Evolutionary conservation across 37 sponge, comb jelly and placozoan species (phyloP), one percentile per base, ranked within the genome.

Genomic region (Diacarnus erythraeanus): DNA sequence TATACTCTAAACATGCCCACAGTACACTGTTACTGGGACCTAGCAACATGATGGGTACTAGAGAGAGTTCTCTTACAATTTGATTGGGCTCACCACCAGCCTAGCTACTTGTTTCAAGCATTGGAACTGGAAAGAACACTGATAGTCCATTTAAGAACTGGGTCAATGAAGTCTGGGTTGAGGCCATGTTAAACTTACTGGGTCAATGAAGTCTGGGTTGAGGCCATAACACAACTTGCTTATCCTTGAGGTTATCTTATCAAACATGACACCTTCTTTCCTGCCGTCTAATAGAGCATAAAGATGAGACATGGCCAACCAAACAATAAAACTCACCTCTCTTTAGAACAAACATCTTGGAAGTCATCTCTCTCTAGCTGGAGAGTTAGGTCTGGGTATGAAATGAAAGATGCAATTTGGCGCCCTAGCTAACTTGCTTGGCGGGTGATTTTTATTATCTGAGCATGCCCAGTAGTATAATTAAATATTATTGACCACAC

Each of bases 171-270:
- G 51, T 47, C 12, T 47, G 10, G 51, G 10, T 15, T 15, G 25
- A 61, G 64, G 30, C 5, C 17, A n/a, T 33, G 9, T 0, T 4
- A 29, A 43, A 84, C 92, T 68, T 75, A 97, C 98, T 9, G 99
- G 95, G 15, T 98, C 99, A 0, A 98, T 86, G 71, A 89, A 91
- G 36, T 96, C 97, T 1, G 64, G 41, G 79, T 89, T 94, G 35
- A 98, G 88, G 10, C 91, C 90, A 79, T 98, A 98, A 77, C 97
- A 96, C 18, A 98, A 91, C 79, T 98, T 98, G 79, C 83, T 82
- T 37, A 98, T 90, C 39, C 99, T 81, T 0, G 97, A 94, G 10
- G 99, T 98, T 10, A 98, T 98, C 79, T 98, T 98, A 84, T 98
- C 99, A 76, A 98, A 98, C 86, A 92, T 86, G 21, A 98, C 99